Percentiles rank a stretch among this genome's conserved stretches.
phyloP scores from a whole-genome alignment of 2,113 vertebrate species.

The Trogon surrucura region DNA sequence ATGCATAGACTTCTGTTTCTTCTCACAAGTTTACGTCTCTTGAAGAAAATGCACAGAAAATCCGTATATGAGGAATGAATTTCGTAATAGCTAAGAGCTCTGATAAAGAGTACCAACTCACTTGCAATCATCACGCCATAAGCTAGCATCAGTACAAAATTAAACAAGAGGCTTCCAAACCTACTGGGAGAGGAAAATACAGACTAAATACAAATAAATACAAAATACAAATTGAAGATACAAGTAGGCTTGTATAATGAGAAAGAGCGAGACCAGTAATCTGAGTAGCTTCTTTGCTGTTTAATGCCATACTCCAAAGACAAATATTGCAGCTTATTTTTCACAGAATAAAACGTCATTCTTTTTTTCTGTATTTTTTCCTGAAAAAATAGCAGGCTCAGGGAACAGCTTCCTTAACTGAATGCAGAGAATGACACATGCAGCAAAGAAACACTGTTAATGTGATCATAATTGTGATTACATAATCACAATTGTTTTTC shows the following conservation, averaged over 20 bases:
- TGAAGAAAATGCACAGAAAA: neutral
- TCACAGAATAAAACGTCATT: neutral
- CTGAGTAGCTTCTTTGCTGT: neutral
- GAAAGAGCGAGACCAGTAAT: neutral
- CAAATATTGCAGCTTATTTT: neutral
- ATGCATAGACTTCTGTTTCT: neutral
- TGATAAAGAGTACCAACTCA: neutral
- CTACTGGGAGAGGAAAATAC: neutral
- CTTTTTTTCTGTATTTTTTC: neutral
- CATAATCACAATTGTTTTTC: neutral
- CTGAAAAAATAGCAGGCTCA: neutral
- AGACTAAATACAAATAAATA: constrained; percentile 10
- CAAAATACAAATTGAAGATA: neutral
- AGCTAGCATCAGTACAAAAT: neutral
- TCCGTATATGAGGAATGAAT: neutral
- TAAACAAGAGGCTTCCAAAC: neutral
- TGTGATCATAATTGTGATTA: neutral
- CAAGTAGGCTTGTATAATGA: neutral
- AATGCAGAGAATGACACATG: neutral
- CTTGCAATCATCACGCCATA: neutral
- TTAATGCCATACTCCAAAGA: neutral
- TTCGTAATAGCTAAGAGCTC: neutral
- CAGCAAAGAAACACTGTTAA: neutral
- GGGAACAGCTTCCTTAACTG: neutral
- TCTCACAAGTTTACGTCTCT: neutral